phyloP scores from a whole-genome alignment of 2,797 vertebrate species.

The Sciaenops ocellatus region DNA sequence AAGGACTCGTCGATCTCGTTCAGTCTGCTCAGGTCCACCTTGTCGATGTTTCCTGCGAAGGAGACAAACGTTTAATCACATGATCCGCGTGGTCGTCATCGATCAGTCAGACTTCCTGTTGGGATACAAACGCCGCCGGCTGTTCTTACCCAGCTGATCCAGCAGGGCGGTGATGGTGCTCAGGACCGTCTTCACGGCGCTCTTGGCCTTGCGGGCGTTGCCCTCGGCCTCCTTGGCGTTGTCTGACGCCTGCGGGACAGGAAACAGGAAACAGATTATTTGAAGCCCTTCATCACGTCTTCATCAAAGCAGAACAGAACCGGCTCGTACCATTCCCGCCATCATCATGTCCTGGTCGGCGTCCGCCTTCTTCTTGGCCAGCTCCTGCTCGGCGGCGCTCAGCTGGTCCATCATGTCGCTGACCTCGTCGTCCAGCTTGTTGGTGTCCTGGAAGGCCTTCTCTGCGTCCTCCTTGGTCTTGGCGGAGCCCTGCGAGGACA shows the following conservation, averaged over 20 bases:
- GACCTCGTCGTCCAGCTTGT: constrained; percentile 89
- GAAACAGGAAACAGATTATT: background rate
- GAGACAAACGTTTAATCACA: background rate
- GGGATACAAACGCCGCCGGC: background rate
- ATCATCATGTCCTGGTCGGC: constrained; percentile 96
- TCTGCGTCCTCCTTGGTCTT: constrained; percentile 91
- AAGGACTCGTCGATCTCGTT: constrained; percentile 92
- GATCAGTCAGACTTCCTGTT: too few species aligned
- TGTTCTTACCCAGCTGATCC: constrained; percentile 89
- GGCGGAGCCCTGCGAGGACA: constrained; percentile 88
- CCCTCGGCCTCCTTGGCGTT: constrained; percentile 95
- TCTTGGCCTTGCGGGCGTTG: constrained; percentile 95
- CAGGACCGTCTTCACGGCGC: constrained; percentile 90
- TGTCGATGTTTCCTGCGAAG: constrained; percentile 91
- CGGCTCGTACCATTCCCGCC: constrained; percentile 89
- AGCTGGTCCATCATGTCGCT: constrained; percentile 91
- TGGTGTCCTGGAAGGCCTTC: constrained; percentile 90
- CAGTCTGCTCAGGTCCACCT: constrained; percentile 94
- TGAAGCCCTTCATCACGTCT: too few species aligned
- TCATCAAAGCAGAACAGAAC: too few species aligned
- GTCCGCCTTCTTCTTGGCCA: constrained; percentile 88
- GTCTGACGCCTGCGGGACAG: constrained; percentile 87
- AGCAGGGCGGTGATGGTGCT: constrained; percentile 89
- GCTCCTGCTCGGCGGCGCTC: constrained; percentile 88
- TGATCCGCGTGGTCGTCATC: too few species aligned